Percentiles rank a stretch among this genome's conserved stretches.
Conservation (phyloP, 1,140 invertebrate genomes). For the Apolygus lucorum region DNA sequence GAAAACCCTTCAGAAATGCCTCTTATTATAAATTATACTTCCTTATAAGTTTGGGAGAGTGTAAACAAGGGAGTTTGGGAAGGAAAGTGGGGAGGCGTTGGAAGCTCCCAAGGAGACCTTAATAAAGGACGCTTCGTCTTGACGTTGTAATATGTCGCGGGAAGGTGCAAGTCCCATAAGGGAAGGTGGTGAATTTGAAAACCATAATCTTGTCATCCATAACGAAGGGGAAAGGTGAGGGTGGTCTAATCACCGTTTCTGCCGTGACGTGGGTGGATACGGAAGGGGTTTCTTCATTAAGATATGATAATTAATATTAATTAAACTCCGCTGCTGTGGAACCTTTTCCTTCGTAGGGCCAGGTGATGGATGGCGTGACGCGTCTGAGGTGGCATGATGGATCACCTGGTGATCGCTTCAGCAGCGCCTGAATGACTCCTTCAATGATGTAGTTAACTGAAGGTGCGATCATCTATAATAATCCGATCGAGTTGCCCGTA, state of each 20-base stretch:
- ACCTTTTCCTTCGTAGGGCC: background rate
- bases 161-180: background rate
- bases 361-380: background rate
- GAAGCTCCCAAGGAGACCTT: background rate
- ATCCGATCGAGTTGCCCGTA: too few relatives aligned
- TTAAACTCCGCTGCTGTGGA: background rate
- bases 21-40: conserved; percentile 20
- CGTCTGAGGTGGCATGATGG: background rate
- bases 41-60: conserved; percentile 12
- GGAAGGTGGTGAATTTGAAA: conserved; percentile 3
- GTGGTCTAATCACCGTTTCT: too few relatives aligned
- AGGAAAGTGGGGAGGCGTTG: background rate
- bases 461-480: too few relatives aligned
- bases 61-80: conserved; percentile 16
- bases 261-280: too few relatives aligned
- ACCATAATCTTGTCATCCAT: conserved; percentile 19
- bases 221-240: background rate
- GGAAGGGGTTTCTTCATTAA: conserved; percentile 18
- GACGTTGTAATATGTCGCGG: conserved; percentile 17
- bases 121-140: background rate
- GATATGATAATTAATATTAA: conserved; percentile 20
- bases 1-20: conserved; percentile 1
- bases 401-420: background rate
- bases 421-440: too few relatives aligned
- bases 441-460: too few relatives aligned